phyloP scores from a whole-genome alignment of 2,888 invertebrate species.

The Limnephilus marmoratus region DNA sequence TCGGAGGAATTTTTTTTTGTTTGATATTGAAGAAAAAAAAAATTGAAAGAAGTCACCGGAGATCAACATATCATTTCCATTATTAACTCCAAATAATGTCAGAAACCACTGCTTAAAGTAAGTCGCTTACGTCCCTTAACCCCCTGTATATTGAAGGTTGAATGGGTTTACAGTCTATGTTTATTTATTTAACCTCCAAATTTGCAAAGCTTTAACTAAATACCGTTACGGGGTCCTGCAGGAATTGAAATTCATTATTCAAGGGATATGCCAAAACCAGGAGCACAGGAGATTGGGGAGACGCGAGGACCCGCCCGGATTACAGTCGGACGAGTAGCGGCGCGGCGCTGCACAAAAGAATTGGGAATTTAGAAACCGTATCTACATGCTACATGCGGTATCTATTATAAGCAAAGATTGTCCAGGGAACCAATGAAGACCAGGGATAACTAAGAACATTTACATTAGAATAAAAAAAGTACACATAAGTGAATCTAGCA shows the following conservation, averaged over 20 bases:
- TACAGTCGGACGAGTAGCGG: constrained; percentile 14
- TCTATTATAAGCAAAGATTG: constrained; percentile 42
- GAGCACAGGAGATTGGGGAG: constrained; percentile 41
- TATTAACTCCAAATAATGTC: too few species aligned
- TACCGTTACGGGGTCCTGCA: constrained; percentile 34
- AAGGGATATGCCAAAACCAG: constrained; percentile 56
- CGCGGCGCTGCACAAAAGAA: constrained; percentile 53
- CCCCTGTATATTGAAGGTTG: background rate
- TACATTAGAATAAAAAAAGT: background rate
- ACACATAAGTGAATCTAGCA: too few species aligned
- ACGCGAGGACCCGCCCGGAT: constrained; percentile 42
- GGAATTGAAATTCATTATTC: constrained; percentile 65
- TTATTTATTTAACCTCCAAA: background rate
- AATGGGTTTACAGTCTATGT: background rate
- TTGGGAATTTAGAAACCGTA: constrained; percentile 42
- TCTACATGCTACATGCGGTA: background rate
- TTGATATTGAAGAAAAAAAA: too few species aligned
- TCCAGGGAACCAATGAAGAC: background rate
- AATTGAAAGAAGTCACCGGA: too few species aligned
- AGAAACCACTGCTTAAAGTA: too few species aligned
- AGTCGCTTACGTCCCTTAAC: too few species aligned
- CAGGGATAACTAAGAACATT: background rate
- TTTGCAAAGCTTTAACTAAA: constrained; percentile 11
- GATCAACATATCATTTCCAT: too few species aligned
- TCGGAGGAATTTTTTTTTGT: too few species aligned